Base-by-base conservation (phyloP, 2,113 vertebrate species). In the Pseudopodoces humilis region DNA sequence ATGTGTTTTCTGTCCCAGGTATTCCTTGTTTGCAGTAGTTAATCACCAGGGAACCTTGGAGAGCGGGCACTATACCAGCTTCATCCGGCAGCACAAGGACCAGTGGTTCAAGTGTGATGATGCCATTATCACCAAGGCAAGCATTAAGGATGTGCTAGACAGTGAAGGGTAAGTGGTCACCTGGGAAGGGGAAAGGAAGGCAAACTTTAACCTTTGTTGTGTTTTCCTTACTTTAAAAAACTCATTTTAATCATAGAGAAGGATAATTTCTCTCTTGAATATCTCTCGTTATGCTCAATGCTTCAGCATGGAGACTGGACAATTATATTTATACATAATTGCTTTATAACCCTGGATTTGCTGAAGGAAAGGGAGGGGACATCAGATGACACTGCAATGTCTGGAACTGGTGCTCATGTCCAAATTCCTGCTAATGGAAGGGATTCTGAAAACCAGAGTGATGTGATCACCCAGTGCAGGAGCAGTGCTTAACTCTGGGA, bases 91-190 rank as follows among this genome's bases (percentile, higher is more conserved):
- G 98, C 99, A 99, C 98, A 99, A 99, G 98, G 99, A 99, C 98
- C 99, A 99, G 98, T 99, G 99, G 99, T 99, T 99, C 98, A 99
- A 99, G 96, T 99, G 99, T 97, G 99, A 99, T 33, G 99, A 99
- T 28, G 99, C 99, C 95, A 99, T 99, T 97, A 99, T 99, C 98
- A 99, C 99, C 97, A 99, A 99, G 98, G 99, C 99, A 98, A 99
- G 99, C 99, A 99, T 99, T 97, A 99, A 99, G 96, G 99, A 99
- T 43, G 99, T 99, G 93, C 98, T 99, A 97, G 99, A 99, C 98
- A 99, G 99, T 28, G 99, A 99, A 98, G 99, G 99, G 99, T 99
- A 92, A 91, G 99, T 97, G 43, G 20, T 13, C 35, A n/a, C 18
- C 74, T 17, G 28, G 30, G 13, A 43, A 28, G 49, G 76, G 39